These are phyloP conservation scores for Embiotoca jacksoni DNA, from an alignment of 2,113 vertebrate species.

Conservation along the genomic window DNA sequence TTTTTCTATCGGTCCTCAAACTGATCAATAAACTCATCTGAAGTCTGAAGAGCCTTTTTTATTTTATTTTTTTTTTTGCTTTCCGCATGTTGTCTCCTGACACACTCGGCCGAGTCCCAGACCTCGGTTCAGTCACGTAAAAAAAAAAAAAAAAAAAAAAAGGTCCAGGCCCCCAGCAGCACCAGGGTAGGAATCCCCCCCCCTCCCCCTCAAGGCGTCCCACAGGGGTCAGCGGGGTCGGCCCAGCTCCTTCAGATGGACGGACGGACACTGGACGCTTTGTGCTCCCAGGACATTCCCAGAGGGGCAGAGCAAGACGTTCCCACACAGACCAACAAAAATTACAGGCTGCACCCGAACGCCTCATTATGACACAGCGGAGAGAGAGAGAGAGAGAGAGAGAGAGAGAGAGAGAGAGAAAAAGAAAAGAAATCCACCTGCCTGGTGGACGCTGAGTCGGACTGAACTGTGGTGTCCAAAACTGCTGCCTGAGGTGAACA, in stretches of 20 bases:
- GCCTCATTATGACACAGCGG: slow-evolving; percentile 27
- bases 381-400: no score
- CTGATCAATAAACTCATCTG: slow-evolving; percentile 38
- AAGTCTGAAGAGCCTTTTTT: neutral
- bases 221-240: slow-evolving; percentile 45
- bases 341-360: slow-evolving; percentile 54
- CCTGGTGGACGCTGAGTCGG: neutral
- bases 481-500: no score
- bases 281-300: slow-evolving; percentile 58
- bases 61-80: neutral
- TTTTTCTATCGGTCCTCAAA: neutral
- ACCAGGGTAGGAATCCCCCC: slow-evolving; percentile 48
- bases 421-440: neutral
- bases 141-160: neutral
- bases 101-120: neutral
- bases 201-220: neutral
- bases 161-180: slow-evolving; percentile 45
- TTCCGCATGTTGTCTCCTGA: neutral
- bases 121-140: rapidly evolving
- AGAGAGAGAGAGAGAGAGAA: no score
- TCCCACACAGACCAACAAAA: slow-evolving; percentile 44
- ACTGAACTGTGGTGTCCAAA: no score
- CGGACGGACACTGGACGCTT: slow-evolving; percentile 56
- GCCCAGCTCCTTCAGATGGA: slow-evolving; percentile 22
- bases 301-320: neutral